Evolutionary conservation across 1,140 invertebrate genomes (phyloP).

Genomic region (Aphaenogaster floridana): DNA sequence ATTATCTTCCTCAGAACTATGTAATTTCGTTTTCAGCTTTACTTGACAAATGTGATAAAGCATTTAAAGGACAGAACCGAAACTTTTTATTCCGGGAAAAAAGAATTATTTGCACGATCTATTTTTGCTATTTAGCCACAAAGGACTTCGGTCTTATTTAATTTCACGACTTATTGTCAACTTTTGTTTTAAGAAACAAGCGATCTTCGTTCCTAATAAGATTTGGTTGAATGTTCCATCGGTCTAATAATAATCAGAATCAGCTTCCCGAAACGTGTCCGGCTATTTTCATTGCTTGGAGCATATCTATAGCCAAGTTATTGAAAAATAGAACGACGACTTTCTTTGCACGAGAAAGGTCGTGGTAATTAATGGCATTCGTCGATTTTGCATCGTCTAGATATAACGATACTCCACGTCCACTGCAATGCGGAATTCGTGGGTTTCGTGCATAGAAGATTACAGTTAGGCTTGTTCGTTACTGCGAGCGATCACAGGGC

Average conservation of each 20-base stretch:
- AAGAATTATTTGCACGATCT: not conserved
- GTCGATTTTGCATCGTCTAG: slow-evolving; percentile 32
- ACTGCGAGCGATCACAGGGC: slow-evolving; percentile 27
- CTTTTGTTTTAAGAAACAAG: not conserved
- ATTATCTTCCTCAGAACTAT: not conserved
- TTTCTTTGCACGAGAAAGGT: not conserved
- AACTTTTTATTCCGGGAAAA: not conserved
- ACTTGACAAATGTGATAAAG: not conserved
- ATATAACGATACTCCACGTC: slow-evolving; percentile 12
- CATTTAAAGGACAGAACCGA: not conserved
- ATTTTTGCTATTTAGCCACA: not conserved
- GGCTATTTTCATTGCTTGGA: not conserved
- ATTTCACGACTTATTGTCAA: not conserved
- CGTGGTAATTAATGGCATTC: slow-evolving; percentile 45
- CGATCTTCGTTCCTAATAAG: not conserved
- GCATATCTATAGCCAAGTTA: not conserved
- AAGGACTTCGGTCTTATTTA: not conserved
- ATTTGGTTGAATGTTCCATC: not conserved
- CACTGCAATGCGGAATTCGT: slow-evolving; percentile 61
- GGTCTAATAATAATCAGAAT: slow-evolving; percentile 24
- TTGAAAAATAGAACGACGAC: slow-evolving; percentile 3
- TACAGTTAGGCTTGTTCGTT: slow-evolving; percentile 20
- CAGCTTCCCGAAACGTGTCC: not conserved
- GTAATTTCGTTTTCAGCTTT: not conserved
- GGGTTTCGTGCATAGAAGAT: slow-evolving; percentile 49